These are phyloP conservation scores for Mesorhabditis sp. DNA, from an alignment of 2,888 invertebrate species.

Conservation along the genomic window DNA sequence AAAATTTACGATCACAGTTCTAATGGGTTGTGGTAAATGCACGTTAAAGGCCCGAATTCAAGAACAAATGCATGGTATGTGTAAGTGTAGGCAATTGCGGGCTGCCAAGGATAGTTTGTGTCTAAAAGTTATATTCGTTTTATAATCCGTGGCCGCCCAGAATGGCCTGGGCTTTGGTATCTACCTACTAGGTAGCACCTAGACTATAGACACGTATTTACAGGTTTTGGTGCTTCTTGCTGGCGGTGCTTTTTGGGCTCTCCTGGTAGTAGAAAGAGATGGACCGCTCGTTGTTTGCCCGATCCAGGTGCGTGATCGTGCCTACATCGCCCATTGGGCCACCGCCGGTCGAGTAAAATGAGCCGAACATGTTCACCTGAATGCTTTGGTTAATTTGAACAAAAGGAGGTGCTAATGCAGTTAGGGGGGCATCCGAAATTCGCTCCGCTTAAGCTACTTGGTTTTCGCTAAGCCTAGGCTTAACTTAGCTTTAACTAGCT, in stretches of 20 bases:
- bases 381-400: not conserved
- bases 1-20: too few species aligned
- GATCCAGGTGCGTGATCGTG: constrained; percentile 8
- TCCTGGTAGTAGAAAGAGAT: constrained; percentile 33
- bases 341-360: constrained; percentile 1
- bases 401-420: too few species aligned
- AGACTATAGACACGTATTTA: not conserved
- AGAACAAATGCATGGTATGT: not conserved
- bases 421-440: too few species aligned
- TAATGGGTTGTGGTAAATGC: too few species aligned
- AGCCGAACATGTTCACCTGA: constrained; percentile 6
- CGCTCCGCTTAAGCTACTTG: too few species aligned
- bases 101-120: not conserved
- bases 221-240: not conserved
- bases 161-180: not conserved
- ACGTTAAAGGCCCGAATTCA: not conserved
- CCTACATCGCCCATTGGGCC: not conserved
- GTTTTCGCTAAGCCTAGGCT: too few species aligned
- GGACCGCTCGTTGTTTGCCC: constrained; percentile 21
- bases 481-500: too few species aligned
- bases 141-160: not conserved
- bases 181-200: not conserved
- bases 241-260: constrained; percentile 1
- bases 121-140: not conserved
- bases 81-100: not conserved